Conservation (phyloP, 1,140 invertebrate species). For the Atta cephalotes region DNA sequence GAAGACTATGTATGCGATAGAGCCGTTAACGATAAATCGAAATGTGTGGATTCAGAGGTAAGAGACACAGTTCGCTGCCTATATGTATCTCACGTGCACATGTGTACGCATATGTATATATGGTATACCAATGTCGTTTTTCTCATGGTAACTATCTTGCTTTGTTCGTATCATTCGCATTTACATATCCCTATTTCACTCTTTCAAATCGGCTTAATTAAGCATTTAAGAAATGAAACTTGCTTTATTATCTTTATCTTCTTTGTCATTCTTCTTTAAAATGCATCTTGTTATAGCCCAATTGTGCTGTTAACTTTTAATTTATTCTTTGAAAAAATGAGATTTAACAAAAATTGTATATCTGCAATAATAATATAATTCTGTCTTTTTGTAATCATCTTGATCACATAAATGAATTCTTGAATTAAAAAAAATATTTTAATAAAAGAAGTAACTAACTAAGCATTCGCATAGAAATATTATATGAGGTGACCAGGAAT, state of each 20-base stretch:
- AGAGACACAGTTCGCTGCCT: slow-evolving; percentile 47
- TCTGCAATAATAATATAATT: background rate
- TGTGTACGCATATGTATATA: slow-evolving; percentile 13
- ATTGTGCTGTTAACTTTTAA: slow-evolving; percentile 63
- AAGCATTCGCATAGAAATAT: background rate
- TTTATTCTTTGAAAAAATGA: slow-evolving; percentile 38
- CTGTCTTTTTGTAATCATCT: background rate
- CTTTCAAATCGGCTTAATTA: slow-evolving; percentile 80
- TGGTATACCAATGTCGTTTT: slow-evolving; percentile 57
- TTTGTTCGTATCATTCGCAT: slow-evolving; percentile 69
- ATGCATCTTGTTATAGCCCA: slow-evolving; percentile 67
- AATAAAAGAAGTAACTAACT: background rate
- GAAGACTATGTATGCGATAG: slow-evolving; percentile 77
- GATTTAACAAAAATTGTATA: background rate
- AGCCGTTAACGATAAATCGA: slow-evolving; percentile 83
- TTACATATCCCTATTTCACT: slow-evolving; percentile 77
- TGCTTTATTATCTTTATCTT: slow-evolving; percentile 74
- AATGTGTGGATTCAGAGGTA: slow-evolving; percentile 72
- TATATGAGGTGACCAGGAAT: background rate
- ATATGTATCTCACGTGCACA: slow-evolving; percentile 18
- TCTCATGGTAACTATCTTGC: slow-evolving; percentile 27
- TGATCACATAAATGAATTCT: background rate
- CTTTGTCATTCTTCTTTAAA: slow-evolving; percentile 64
- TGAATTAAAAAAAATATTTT: background rate
- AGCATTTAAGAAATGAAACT: slow-evolving; percentile 84